phyloP scores from a whole-genome alignment of 2,797 vertebrate genomes.

The Harpagifer antarcticus region DNA sequence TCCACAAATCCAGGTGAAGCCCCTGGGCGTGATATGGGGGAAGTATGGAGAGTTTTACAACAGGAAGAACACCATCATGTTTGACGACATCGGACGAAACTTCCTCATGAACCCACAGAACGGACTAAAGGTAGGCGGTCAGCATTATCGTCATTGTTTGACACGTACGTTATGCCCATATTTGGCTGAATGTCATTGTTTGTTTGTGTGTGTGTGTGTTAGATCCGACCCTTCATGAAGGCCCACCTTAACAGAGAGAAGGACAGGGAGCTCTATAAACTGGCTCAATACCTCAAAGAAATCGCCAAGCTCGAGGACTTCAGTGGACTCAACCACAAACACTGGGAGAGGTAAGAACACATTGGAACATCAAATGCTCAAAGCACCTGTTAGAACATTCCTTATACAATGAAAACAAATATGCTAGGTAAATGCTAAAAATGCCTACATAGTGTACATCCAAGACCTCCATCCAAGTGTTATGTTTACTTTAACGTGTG shows the following conservation, averaged over 20 bases:
- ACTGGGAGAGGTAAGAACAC: slow-evolving; percentile 94
- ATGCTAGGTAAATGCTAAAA: background rate
- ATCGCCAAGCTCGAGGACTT: slow-evolving; percentile 97
- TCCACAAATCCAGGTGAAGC: slow-evolving; percentile 90
- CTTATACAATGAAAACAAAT: slow-evolving; percentile 1
- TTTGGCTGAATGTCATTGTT: background rate
- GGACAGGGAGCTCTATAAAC: slow-evolving; percentile 96
- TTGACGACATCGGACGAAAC: slow-evolving; percentile 98
- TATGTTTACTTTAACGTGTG: background rate
- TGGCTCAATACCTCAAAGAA: slow-evolving; percentile 98
- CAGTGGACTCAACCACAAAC: slow-evolving; percentile 97
- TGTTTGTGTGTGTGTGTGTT: slow-evolving; percentile 42
- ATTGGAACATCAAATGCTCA: background rate
- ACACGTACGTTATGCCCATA: background rate
- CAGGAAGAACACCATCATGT: slow-evolving; percentile 99
- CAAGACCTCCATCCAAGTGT: background rate
- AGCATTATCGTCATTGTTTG: background rate
- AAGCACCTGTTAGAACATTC: background rate
- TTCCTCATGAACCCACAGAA: slow-evolving; percentile 99
- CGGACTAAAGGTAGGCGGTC: slow-evolving; percentile 91
- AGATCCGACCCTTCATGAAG: slow-evolving; percentile 99
- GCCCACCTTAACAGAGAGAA: slow-evolving; percentile 98
- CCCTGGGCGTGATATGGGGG: slow-evolving; percentile 98
- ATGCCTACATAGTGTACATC: background rate
- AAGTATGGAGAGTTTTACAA: slow-evolving; percentile 97